A percentile compares a stretch with the other conserved stretches of the same genome.
Conservation (phyloP, 1,140 invertebrate genomes). For the Drosophila bocqueti region DNA sequence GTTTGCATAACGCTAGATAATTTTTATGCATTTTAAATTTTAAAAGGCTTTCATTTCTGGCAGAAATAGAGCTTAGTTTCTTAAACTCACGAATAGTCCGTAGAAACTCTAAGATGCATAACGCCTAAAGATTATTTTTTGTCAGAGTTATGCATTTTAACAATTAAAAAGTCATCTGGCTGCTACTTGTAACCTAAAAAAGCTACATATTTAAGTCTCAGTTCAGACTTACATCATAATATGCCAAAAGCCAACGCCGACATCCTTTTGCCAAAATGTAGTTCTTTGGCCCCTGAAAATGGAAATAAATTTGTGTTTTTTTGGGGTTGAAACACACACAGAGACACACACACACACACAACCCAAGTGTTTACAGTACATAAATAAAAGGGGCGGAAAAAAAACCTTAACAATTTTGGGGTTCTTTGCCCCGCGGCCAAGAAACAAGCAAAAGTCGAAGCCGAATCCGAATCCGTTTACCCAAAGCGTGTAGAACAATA, state of each 20-base stretch:
- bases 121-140: not conserved
- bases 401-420: conserved; percentile 34
- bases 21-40: not conserved
- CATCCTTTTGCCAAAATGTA: conserved; percentile 3
- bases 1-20: not conserved
- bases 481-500: conserved; percentile 59
- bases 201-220: not conserved
- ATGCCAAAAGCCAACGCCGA: not conserved
- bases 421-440: conserved; percentile 19
- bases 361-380: conserved; percentile 10
- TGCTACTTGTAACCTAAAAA: not conserved
- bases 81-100: too few relatives aligned
- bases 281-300: not conserved
- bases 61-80: too few relatives aligned
- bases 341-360: conserved; percentile 1
- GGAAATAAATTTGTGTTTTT: not conserved
- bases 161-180: not conserved
- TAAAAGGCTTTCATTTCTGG: not conserved
- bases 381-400: conserved; percentile 18
- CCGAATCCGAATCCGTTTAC: conserved; percentile 51
- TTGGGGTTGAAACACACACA: conserved; percentile 7
- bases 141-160: not conserved
- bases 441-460: conserved; percentile 14
- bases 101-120: too few relatives aligned
- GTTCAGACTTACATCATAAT: not conserved